These are phyloP conservation scores for Saguinus midas DNA, from an alignment of 2,113 vertebrate species.

Conservation along the genomic window DNA sequence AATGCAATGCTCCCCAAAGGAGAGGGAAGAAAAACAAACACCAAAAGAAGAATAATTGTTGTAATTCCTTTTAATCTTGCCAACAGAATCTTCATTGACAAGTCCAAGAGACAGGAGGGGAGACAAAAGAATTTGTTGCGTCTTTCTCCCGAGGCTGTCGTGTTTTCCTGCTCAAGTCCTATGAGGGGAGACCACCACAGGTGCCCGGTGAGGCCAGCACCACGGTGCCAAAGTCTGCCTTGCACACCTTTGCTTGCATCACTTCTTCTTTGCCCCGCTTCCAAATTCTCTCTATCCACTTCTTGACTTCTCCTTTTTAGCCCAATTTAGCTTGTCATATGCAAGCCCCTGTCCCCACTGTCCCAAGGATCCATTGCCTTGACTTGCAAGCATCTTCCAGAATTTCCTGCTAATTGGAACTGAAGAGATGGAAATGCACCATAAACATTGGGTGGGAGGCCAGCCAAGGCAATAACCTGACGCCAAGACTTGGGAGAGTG, in stretches of 20 bases:
- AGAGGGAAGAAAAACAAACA: neutral
- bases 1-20: neutral
- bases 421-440: neutral
- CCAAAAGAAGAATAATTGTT: neutral
- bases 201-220: neutral
- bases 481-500: neutral
- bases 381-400: neutral
- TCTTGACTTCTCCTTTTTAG: neutral
- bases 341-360: neutral
- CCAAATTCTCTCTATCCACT: neutral
- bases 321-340: neutral
- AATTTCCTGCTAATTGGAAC: neutral
- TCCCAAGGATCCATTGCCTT: rapidly evolving
- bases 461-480: rapidly evolving
- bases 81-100: neutral
- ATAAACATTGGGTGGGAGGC: no score
- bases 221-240: no score
- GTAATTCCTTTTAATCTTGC: neutral
- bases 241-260: rapidly evolving
- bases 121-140: no score
- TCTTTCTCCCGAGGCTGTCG: neutral
- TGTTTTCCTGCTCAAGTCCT: no score
- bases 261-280: neutral
- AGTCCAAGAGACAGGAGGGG: neutral
- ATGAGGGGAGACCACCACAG: no score